Conservation (phyloP, 2,888 invertebrate species). For the Pharmacophagus antenor region DNA sequence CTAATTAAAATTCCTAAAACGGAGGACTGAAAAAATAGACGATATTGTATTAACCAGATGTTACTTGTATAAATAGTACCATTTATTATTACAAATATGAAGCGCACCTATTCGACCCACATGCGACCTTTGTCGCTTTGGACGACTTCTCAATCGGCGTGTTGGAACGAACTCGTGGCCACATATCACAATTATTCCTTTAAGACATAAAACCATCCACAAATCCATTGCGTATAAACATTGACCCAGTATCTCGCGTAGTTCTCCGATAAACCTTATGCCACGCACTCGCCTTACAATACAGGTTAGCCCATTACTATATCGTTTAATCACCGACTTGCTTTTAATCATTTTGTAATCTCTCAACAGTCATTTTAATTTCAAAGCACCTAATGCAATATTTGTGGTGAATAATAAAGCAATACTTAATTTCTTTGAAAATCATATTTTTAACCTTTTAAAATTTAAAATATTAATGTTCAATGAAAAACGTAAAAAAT, state of each 20-base stretch:
- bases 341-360: not conserved
- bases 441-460: not conserved
- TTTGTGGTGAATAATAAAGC: not conserved
- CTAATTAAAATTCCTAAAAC: conserved; percentile 8
- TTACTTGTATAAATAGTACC: conserved; percentile 14
- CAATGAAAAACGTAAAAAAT: no score
- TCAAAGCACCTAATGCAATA: not conserved
- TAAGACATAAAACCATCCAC: conserved; percentile 33
- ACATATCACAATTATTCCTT: conserved; percentile 22
- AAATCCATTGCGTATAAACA: conserved; percentile 33
- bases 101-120: conserved; percentile 17
- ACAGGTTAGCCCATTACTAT: conserved; percentile 32
- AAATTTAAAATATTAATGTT: not conserved
- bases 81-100: conserved; percentile 16
- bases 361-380: not conserved
- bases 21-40: conserved; percentile 6
- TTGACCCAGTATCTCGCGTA: conserved; percentile 36
- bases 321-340: conserved; percentile 4
- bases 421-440: not conserved
- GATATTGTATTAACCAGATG: conserved; percentile 7
- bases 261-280: conserved; percentile 36
- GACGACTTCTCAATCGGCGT: conserved; percentile 5
- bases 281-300: conserved; percentile 35
- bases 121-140: conserved; percentile 13
- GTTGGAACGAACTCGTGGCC: conserved; percentile 16